Percentiles rank a stretch among this genome's conserved stretches.
Evolutionary conservation across 1,140 invertebrate species (phyloP).

Genomic region (Drosophila sproati): DNA sequence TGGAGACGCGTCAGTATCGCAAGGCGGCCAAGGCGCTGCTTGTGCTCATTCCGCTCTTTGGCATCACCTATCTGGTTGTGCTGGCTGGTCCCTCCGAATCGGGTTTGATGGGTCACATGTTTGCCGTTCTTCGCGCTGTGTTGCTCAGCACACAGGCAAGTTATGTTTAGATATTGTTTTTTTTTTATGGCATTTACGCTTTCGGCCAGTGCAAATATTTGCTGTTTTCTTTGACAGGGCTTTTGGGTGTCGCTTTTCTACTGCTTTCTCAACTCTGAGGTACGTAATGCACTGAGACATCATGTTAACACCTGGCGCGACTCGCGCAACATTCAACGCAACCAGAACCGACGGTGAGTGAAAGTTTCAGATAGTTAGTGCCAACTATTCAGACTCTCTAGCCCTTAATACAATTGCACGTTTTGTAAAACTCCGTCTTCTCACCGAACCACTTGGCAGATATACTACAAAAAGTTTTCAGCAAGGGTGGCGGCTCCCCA

Average conservation of each 20-base stretch:
- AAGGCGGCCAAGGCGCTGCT: slow-evolving; percentile 95
- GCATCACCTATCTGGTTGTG: slow-evolving; percentile 93
- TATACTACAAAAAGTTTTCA: slow-evolving; percentile 84
- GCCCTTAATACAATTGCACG: slow-evolving; percentile 9
- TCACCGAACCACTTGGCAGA: slow-evolving; percentile 39
- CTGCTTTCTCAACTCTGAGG: slow-evolving; percentile 96
- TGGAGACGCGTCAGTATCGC: slow-evolving; percentile 94
- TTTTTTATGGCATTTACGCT: slow-evolving; percentile 2
- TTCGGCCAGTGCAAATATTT: slow-evolving; percentile 26
- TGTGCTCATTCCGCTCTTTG: slow-evolving; percentile 94
- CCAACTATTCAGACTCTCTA: slow-evolving; percentile 9
- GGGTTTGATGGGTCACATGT: slow-evolving; percentile 87
- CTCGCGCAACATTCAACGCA: slow-evolving; percentile 87
- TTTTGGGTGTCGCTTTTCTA: slow-evolving; percentile 95
- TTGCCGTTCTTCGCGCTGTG: slow-evolving; percentile 89
- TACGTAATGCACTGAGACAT: slow-evolving; percentile 92
- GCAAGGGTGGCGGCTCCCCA: slow-evolving; percentile 92
- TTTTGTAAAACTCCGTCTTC: slow-evolving; percentile 23
- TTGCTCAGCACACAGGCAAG: slow-evolving; percentile 90
- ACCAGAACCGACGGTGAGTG: slow-evolving; percentile 85
- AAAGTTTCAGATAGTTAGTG: slow-evolving; percentile 27
- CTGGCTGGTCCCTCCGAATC: slow-evolving; percentile 90
- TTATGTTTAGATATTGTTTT: background rate
- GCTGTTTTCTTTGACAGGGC: slow-evolving; percentile 85
- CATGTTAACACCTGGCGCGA: slow-evolving; percentile 92